Evolutionary conservation across 2,797 vertebrate species (phyloP).

Genomic region (Crypturellus tataupa): DNA sequence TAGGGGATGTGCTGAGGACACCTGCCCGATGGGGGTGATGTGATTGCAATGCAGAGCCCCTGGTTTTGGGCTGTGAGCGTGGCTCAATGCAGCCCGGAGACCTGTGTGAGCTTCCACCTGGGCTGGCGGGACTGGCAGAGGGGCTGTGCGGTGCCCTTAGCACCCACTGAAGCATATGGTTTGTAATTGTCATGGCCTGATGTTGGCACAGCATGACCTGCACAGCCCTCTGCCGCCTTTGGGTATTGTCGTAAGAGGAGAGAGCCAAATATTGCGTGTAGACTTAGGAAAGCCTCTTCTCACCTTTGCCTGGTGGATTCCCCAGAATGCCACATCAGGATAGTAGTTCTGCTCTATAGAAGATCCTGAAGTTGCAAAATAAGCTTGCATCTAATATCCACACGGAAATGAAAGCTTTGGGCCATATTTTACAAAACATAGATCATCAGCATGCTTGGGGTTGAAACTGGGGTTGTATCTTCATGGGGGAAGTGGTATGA

Average conservation of each 20-base stretch:
- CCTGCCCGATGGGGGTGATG: not conserved
- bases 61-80: accelerated
- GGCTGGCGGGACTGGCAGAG: not conserved
- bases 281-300: not conserved
- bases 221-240: not conserved
- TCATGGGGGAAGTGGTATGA: not conserved
- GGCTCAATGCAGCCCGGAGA: not conserved
- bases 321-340: not conserved
- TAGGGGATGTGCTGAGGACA: not conserved
- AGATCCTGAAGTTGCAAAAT: not conserved
- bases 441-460: too few species aligned
- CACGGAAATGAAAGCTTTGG: not conserved
- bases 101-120: not conserved
- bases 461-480: not conserved
- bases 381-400: not conserved
- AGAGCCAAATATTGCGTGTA: not conserved
- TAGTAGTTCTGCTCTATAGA: not conserved
- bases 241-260: not conserved
- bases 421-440: not conserved
- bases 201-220: not conserved
- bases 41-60: not conserved
- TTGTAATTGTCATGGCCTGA: not conserved
- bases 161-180: not conserved
- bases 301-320: not conserved
- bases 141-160: not conserved